These are phyloP conservation scores for Aethes cnicana DNA, from an alignment of 2,888 invertebrate species.

Conservation along the genomic window DNA sequence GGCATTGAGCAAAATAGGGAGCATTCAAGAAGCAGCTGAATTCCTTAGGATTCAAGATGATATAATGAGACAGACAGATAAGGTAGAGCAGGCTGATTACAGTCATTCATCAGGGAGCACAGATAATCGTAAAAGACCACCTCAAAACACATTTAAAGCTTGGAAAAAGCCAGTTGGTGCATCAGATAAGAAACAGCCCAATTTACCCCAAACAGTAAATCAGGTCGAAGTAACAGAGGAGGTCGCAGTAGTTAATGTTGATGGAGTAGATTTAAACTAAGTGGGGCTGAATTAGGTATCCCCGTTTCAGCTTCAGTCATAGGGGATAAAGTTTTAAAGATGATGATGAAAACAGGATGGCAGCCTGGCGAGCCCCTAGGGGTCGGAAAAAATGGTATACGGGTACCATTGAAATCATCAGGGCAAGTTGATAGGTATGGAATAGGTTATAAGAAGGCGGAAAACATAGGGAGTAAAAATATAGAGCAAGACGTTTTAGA, in stretches of 20 bases:
- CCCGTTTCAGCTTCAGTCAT: slow-evolving; percentile 11
- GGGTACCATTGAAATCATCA: background rate
- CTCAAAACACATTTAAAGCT: background rate
- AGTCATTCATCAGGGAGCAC: background rate
- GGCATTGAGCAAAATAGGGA: background rate
- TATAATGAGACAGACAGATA: background rate
- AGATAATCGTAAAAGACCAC: background rate
- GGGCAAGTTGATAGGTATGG: background rate
- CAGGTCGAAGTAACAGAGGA: background rate
- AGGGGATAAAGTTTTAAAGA: background rate
- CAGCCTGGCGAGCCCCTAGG: background rate
- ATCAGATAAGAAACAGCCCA: background rate
- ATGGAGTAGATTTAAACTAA: background rate
- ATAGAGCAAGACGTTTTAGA: background rate
- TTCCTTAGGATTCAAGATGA: background rate
- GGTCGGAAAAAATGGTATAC: background rate
- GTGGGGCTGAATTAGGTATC: background rate
- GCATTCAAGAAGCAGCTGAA: background rate
- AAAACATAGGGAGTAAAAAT: background rate
- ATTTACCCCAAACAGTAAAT: background rate
- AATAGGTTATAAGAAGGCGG: background rate
- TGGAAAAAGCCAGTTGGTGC: background rate
- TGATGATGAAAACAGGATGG: background rate
- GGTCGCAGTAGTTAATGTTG: background rate
- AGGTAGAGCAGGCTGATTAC: background rate